Evolutionary conservation across 2,113 vertebrate genomes (phyloP).

Genomic region (Charadrius vociferus): DNA sequence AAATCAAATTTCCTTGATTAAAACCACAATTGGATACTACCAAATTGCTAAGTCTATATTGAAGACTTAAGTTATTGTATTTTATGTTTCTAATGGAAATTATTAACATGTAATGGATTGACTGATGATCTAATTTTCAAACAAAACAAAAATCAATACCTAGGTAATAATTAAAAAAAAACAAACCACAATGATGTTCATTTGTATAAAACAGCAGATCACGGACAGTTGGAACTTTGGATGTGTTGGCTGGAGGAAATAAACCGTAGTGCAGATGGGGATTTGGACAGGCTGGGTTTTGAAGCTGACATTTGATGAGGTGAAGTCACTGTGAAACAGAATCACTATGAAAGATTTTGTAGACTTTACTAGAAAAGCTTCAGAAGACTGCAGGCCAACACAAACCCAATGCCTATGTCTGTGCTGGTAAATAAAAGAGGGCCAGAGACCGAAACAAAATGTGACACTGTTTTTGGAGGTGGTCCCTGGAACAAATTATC

Average conservation of each 20-base stretch:
- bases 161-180: neutral
- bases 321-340: neutral
- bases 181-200: neutral
- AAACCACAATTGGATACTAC: neutral
- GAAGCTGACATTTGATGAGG: neutral
- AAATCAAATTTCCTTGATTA: neutral
- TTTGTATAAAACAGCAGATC: neutral
- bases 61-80: neutral
- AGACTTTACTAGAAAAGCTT: neutral
- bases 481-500: constrained; percentile 22
- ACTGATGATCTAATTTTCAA: neutral
- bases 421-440: constrained; percentile 2
- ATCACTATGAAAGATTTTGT: neutral
- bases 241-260: neutral
- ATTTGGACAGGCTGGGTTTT: neutral
- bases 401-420: neutral
- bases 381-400: neutral
- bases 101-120: neutral
- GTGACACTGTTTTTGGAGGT: constrained; percentile 1
- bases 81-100: neutral
- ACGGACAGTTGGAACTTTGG: neutral
- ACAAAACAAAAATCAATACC: neutral
- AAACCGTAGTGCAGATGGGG: neutral
- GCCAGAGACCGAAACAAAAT: neutral
- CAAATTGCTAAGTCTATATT: neutral